Conservation (phyloP, 2,888 invertebrate species). For the Drosophila setosimentum region DNA sequence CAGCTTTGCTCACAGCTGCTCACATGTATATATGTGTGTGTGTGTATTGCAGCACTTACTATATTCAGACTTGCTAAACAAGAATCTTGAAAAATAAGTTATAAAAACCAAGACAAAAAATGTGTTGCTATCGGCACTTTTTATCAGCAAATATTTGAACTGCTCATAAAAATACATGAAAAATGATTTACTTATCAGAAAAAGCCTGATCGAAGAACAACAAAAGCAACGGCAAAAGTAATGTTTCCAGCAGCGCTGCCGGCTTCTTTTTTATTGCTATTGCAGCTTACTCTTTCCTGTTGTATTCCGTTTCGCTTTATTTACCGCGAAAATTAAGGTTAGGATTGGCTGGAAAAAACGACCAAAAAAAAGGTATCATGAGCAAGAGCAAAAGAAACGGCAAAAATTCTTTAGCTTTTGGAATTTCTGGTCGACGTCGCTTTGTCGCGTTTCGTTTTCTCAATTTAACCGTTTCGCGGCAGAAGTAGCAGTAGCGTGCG, state of each 20-base stretch:
- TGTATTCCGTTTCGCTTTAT: constrained; percentile 57
- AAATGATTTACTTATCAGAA: constrained; percentile 45
- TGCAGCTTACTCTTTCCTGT: constrained; percentile 32
- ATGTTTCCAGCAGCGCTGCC: constrained; percentile 50
- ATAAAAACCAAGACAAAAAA: constrained; percentile 17
- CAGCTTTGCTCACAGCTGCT: constrained; percentile 32
- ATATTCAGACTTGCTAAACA: constrained; percentile 17
- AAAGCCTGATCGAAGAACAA: constrained; percentile 21
- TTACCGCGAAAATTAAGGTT: constrained; percentile 73
- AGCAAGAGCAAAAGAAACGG: constrained; percentile 40
- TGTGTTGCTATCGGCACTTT: constrained; percentile 53
- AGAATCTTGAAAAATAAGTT: constrained; percentile 4
- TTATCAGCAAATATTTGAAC: constrained; percentile 60
- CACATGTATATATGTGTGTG: background rate
- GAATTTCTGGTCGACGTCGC: constrained; percentile 42
- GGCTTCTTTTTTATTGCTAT: constrained; percentile 35
- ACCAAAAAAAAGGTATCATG: constrained; percentile 13
- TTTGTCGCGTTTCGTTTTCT: constrained; percentile 48
- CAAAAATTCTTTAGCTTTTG: constrained; percentile 64
- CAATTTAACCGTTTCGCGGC: constrained; percentile 58
- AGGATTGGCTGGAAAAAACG: constrained; percentile 32
- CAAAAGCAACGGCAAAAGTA: constrained; percentile 10
- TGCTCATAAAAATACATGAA: constrained; percentile 41
- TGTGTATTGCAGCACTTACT: constrained; percentile 25
- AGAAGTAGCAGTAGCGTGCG: constrained; percentile 27